Percentiles rank a stretch among this genome's conserved stretches.
Evolutionary conservation across 2,888 invertebrate genomes (phyloP).

Genomic region (Drosophila affinis): DNA sequence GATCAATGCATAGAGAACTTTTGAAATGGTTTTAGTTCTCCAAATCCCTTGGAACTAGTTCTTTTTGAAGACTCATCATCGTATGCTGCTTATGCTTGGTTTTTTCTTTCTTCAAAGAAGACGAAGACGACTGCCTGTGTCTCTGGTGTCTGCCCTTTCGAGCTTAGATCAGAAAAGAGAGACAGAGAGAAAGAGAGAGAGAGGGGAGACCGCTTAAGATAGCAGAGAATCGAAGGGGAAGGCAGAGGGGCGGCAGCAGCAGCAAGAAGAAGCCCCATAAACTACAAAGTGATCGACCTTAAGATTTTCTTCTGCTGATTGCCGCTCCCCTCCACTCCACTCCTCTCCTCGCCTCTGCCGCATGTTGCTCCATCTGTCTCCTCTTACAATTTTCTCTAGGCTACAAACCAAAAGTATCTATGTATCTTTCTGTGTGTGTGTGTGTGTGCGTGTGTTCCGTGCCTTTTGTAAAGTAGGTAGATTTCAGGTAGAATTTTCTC

Average conservation of each 20-base stretch:
- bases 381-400: conserved; percentile 42
- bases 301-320: conserved; percentile 72
- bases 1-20: too few relatives aligned
- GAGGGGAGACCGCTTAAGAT: conserved; percentile 3
- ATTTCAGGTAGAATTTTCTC: conserved; percentile 64
- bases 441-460: conserved; percentile 21
- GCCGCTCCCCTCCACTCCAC: conserved; percentile 33
- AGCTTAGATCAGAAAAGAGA: conserved; percentile 7
- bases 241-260: background rate
- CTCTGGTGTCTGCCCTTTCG: background rate
- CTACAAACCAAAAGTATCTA: conserved; percentile 20
- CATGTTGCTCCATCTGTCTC: background rate
- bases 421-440: conserved; percentile 20
- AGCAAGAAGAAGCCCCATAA: conserved; percentile 72
- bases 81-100: too few relatives aligned
- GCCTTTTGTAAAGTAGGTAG: conserved; percentile 60
- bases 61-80: background rate
- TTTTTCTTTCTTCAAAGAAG: background rate
- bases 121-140: background rate
- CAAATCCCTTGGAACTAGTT: background rate
- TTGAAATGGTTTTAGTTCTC: too few relatives aligned
- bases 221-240: background rate
- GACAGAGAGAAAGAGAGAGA: background rate
- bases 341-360: background rate
- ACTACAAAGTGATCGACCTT: conserved; percentile 80